A percentile compares a stretch with the other conserved stretches of the same genome.
Conservation (phyloP, 2,113 vertebrate species). For the Calidris pugnax region DNA sequence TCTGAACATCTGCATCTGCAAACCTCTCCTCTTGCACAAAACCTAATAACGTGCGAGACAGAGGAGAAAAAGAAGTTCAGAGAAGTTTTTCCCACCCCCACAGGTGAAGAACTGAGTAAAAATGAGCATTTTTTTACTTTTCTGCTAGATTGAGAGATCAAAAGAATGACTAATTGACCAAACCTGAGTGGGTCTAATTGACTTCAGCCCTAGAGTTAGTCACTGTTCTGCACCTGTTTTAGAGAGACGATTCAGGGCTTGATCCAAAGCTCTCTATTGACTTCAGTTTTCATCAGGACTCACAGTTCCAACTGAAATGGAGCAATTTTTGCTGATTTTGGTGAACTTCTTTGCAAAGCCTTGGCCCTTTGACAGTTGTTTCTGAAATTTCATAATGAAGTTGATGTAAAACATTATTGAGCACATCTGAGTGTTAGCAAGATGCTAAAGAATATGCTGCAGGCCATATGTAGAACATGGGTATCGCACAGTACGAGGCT, state of each 20-base stretch:
- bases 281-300: not conserved
- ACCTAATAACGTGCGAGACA: not conserved
- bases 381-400: not conserved
- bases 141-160: constrained; percentile 16
- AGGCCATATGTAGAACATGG: not conserved
- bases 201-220: constrained; percentile 12
- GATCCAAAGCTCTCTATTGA: not conserved
- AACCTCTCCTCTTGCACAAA: not conserved
- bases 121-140: not conserved
- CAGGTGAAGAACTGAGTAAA: not conserved
- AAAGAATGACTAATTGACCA: constrained; percentile 33
- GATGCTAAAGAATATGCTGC: not conserved
- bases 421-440: not conserved
- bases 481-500: not conserved
- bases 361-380: not conserved
- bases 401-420: not conserved
- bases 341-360: not conserved
- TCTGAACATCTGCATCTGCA: not conserved
- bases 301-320: not conserved
- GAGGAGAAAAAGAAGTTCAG: not conserved
- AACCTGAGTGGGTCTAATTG: constrained; percentile 12
- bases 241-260: not conserved
- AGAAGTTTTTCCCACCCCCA: not conserved
- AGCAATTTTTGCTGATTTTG: not conserved
- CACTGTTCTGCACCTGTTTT: constrained; percentile 40